phyloP scores from a whole-genome alignment of 2,797 vertebrate genomes.

The Helicolenus hilgendorfi region DNA sequence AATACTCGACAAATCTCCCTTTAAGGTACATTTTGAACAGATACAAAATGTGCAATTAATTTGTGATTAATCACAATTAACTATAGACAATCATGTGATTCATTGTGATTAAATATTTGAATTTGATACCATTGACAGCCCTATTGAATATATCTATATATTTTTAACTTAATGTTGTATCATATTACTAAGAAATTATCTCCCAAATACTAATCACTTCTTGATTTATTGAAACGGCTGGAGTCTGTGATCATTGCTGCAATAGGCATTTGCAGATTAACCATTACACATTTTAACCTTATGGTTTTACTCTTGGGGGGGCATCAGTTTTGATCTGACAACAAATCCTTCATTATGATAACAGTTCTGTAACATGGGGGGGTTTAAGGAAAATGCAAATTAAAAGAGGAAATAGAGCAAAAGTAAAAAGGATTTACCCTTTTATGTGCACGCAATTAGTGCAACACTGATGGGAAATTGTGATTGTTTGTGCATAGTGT shows the following conservation, averaged over 20 bases:
- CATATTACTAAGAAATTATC: too few relatives aligned
- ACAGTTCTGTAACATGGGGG: slow-evolving; percentile 66
- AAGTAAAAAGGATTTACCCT: slow-evolving; percentile 81
- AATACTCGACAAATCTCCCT: too few relatives aligned
- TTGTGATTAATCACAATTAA: fast-evolving
- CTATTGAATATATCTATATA: too few relatives aligned
- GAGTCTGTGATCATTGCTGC: slow-evolving; percentile 24
- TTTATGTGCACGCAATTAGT: slow-evolving; percentile 75
- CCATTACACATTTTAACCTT: slow-evolving; percentile 67
- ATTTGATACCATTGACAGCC: too few relatives aligned
- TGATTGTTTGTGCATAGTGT: slow-evolving; percentile 56
- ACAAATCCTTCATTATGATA: slow-evolving; percentile 83
- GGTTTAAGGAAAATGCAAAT: slow-evolving; percentile 84
- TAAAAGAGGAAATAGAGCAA: slow-evolving; percentile 86
- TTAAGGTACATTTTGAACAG: too few relatives aligned
- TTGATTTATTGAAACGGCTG: slow-evolving; percentile 3
- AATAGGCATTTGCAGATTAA: slow-evolving; percentile 64
- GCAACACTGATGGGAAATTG: slow-evolving; percentile 71
- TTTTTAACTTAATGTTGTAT: too few relatives aligned
- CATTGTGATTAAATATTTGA: too few relatives aligned
- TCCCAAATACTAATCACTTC: neutral
- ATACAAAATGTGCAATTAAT: too few relatives aligned
- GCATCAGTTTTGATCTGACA: slow-evolving; percentile 65
- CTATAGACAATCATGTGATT: too few relatives aligned
- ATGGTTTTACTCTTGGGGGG: slow-evolving; percentile 47